These are phyloP conservation scores for Carettochelys insculpta DNA, from an alignment of 2,113 vertebrate species.

Conservation along the genomic window DNA sequence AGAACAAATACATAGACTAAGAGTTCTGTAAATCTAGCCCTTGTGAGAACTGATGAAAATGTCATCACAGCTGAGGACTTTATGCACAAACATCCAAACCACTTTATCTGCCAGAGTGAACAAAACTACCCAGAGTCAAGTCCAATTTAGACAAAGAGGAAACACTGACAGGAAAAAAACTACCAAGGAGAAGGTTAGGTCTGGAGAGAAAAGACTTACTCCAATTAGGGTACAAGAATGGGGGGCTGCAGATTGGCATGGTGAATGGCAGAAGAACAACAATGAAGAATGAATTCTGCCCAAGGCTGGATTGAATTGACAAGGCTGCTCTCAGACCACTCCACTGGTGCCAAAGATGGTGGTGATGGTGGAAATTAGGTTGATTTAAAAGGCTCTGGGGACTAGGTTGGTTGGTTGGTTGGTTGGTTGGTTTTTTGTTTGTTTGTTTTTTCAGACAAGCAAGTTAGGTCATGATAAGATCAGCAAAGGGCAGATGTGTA, in stretches of 20 bases:
- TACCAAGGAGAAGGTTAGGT: conserved; percentile 35
- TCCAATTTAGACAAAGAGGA: conserved; percentile 60
- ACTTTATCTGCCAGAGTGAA: conserved; percentile 57
- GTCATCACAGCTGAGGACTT: conserved; percentile 65
- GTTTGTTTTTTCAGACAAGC: neutral
- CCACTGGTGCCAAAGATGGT: neutral
- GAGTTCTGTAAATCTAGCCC: conserved; percentile 22
- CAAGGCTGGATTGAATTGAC: neutral
- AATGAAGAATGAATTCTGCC: neutral
- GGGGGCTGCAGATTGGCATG: neutral
- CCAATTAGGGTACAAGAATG: neutral
- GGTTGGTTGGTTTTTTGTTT: too few relatives aligned
- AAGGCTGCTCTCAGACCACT: neutral
- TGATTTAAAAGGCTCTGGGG: neutral
- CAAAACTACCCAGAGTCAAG: conserved; percentile 52
- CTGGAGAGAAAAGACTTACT: conserved; percentile 25
- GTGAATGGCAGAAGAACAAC: neutral
- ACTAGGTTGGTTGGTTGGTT: too few relatives aligned
- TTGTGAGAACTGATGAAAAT: conserved; percentile 63
- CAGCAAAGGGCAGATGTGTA: neutral
- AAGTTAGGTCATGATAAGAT: fast-evolving
- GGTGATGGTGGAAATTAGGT: neutral
- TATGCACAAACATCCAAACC: conserved; percentile 34
- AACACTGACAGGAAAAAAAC: conserved; percentile 62
- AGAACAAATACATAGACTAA: conserved; percentile 46